Evolutionary conservation across 2,113 vertebrate genomes (phyloP).

Genomic region (Odontophorus gujanensis): DNA sequence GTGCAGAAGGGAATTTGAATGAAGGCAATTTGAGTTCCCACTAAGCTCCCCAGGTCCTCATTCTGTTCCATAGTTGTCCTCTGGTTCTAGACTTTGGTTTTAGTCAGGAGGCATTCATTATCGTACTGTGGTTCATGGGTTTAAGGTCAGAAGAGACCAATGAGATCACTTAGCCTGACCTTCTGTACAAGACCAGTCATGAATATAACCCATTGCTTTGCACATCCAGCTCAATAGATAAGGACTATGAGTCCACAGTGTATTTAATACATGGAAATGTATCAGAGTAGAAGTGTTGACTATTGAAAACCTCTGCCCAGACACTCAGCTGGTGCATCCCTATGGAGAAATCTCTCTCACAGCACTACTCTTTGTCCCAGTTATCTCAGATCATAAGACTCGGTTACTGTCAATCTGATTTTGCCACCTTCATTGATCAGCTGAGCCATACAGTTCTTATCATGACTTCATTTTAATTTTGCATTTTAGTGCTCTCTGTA

Average conservation of each 20-base stretch:
- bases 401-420: not conserved
- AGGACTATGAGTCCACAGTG: not conserved
- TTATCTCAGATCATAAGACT: not conserved
- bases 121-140: not conserved
- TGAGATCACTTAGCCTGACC: not conserved
- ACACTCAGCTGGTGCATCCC: not conserved
- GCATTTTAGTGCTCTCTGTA: not conserved
- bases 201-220: not conserved
- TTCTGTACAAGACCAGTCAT: not conserved
- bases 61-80: not conserved
- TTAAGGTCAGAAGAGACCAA: not conserved
- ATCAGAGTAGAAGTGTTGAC: not conserved
- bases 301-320: not conserved
- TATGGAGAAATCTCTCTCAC: not conserved
- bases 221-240: not conserved
- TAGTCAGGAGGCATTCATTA: fast-evolving
- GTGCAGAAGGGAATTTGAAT: not conserved
- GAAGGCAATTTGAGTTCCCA: not conserved
- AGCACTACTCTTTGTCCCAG: not conserved
- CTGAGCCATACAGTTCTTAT: constrained; percentile 14
- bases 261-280: not conserved
- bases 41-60: not conserved
- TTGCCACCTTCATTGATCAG: constrained; percentile 3
- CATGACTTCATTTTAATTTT: not conserved
- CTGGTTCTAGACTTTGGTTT: not conserved